Evolutionary conservation across 2,113 vertebrate species (phyloP).

Genomic region (Hymenochirus boettgeri): DNA sequence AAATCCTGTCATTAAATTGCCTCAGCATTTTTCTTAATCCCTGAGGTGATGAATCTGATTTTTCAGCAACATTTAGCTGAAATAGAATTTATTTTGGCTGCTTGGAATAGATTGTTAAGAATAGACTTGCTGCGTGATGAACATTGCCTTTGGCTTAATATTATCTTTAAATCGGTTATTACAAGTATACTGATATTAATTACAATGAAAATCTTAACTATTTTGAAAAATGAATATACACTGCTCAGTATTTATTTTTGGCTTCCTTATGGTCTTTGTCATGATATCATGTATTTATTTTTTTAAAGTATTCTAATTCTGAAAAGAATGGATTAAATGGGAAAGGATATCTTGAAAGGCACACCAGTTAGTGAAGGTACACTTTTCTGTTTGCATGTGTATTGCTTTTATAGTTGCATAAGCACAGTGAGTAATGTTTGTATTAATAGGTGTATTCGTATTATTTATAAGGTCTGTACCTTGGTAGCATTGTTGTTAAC

Average conservation of each 20-base stretch:
- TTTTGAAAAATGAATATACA: constrained; percentile 5
- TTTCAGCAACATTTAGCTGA: constrained; percentile 62
- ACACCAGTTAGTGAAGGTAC: no score
- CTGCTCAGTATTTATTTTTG: constrained; percentile 2
- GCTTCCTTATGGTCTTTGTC: no score
- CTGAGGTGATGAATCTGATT: constrained; percentile 65
- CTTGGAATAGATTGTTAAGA: constrained; percentile 60
- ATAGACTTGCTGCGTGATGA: constrained; percentile 52
- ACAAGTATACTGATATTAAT: constrained; percentile 61
- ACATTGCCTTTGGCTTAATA: constrained; percentile 50
- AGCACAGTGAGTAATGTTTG: no score
- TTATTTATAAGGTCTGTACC: no score
- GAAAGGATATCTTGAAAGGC: no score
- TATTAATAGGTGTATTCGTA: no score
- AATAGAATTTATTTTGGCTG: constrained; percentile 55
- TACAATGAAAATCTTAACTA: constrained; percentile 47
- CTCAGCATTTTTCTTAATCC: constrained; percentile 68
- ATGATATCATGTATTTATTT: no score
- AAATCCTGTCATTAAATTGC: constrained; percentile 71
- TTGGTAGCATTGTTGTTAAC: no score
- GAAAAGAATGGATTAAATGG: no score
- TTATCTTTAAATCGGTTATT: constrained; percentile 57
- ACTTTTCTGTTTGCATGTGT: no score
- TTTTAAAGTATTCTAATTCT: no score
- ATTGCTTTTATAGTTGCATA: no score